A percentile compares a stretch with the other conserved stretches of the same genome.
Evolutionary conservation across 2,888 invertebrate genomes (phyloP).

Genomic region (Xylocampa areola): DNA sequence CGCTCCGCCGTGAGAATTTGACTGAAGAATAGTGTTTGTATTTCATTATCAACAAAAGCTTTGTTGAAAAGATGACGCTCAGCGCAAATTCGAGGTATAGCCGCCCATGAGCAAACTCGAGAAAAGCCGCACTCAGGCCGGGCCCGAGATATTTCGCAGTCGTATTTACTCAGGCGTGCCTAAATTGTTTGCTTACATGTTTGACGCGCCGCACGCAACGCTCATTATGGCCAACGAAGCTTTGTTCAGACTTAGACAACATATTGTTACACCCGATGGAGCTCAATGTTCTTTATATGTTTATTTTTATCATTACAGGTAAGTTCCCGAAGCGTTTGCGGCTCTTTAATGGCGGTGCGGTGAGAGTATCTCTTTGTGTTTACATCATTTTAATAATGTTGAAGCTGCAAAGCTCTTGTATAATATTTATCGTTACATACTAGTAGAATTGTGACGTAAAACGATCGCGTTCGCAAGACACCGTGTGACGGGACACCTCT

Average conservation of each 20-base stretch:
- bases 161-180: conserved; percentile 89
- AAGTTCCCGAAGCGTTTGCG: conserved; percentile 79
- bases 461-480: conserved; percentile 16
- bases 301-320: conserved; percentile 87
- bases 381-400: conserved; percentile 50
- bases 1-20: conserved; percentile 77
- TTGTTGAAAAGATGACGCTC: conserved; percentile 85
- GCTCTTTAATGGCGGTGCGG: conserved; percentile 79
- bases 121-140: conserved; percentile 82
- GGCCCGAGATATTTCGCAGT: conserved; percentile 86
- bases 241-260: conserved; percentile 87
- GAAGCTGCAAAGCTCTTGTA: conserved; percentile 27
- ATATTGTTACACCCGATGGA: conserved; percentile 86
- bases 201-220: conserved; percentile 89
- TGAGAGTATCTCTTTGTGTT: conserved; percentile 78
- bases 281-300: conserved; percentile 83
- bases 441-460: conserved; percentile 28
- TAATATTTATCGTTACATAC: conserved; percentile 42
- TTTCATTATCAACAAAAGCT: conserved; percentile 88
- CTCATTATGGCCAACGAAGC: conserved; percentile 86
- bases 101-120: conserved; percentile 77
- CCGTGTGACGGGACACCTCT: conserved; percentile 33
- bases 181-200: conserved; percentile 90
- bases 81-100: conserved; percentile 82
- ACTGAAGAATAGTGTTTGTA: conserved; percentile 85